A percentile compares a stretch with the other conserved stretches of the same genome.
These are phyloP conservation scores for Scaptomyza montana DNA, from an alignment of 1,140 invertebrate species.

Conservation along the genomic window DNA sequence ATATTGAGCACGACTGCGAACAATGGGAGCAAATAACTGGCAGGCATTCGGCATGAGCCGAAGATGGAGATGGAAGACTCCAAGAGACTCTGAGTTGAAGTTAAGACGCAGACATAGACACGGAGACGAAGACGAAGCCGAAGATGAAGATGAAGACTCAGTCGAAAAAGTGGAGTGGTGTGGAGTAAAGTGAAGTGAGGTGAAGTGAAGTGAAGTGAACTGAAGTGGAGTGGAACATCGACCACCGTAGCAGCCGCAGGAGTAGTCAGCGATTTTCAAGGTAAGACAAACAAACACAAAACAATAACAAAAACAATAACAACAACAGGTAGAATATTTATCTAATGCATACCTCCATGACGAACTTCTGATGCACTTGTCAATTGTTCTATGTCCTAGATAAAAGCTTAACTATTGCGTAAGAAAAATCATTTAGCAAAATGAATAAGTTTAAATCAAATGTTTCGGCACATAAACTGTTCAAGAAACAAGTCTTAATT, in stretches of 20 bases:
- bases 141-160: neutral
- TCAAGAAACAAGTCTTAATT: no score
- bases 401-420: no score
- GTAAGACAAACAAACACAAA: slow-evolving; percentile 64
- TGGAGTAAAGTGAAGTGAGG: neutral
- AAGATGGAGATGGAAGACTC: slow-evolving; percentile 29
- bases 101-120: neutral
- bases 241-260: slow-evolving; percentile 67
- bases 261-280: slow-evolving; percentile 75
- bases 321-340: slow-evolving; percentile 16
- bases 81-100: neutral
- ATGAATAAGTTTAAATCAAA: no score
- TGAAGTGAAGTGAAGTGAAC: neutral
- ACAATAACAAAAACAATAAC: slow-evolving; percentile 11
- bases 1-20: slow-evolving; percentile 79
- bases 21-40: slow-evolving; percentile 81
- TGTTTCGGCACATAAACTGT: no score
- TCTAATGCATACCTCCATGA: slow-evolving; percentile 20
- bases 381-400: neutral
- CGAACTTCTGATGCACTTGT: slow-evolving; percentile 35
- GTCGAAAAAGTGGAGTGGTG: neutral
- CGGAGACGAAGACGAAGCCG: neutral
- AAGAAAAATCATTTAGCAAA: no score
- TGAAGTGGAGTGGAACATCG: slow-evolving; percentile 29
- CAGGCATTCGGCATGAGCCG: slow-evolving; percentile 64